These are phyloP conservation scores for Choristoneura fumiferana DNA, from an alignment of 1,140 invertebrate genomes.

Conservation along the genomic window DNA sequence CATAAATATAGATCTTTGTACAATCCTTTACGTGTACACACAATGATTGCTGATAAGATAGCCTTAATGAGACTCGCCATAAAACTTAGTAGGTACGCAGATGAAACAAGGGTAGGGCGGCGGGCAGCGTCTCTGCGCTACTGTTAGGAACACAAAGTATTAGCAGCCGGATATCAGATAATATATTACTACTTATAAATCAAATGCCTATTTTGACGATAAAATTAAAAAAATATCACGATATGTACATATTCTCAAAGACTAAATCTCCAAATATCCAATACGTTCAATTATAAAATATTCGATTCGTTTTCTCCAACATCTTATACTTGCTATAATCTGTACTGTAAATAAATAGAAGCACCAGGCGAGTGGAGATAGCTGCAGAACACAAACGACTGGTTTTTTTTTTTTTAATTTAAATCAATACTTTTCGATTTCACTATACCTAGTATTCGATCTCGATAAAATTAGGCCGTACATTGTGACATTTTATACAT, in stretches of 20 bases:
- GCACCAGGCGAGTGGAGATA: slow-evolving; percentile 7
- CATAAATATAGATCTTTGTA: slow-evolving; percentile 77
- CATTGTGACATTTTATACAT: slow-evolving; percentile 24
- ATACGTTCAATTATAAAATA: slow-evolving; percentile 32
- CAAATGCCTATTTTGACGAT: slow-evolving; percentile 58
- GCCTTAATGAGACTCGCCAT: slow-evolving; percentile 47
- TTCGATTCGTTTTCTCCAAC: slow-evolving; percentile 6
- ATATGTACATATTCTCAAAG: slow-evolving; percentile 70
- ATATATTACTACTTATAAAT: slow-evolving; percentile 62
- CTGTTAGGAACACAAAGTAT: slow-evolving; percentile 41
- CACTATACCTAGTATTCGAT: slow-evolving; percentile 12
- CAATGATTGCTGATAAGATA: slow-evolving; percentile 47
- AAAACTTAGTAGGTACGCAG: slow-evolving; percentile 21
- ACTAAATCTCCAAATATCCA: slow-evolving; percentile 54
- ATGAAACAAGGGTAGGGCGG: neutral
- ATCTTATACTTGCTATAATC: slow-evolving; percentile 4
- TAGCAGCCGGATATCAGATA: slow-evolving; percentile 44
- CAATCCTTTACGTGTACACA: slow-evolving; percentile 65
- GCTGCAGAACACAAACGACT: neutral
- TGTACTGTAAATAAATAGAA: slow-evolving; percentile 14
- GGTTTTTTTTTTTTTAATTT: no score
- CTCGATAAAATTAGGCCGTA: slow-evolving; percentile 28
- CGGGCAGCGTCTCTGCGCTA: slow-evolving; percentile 20
- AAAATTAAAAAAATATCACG: slow-evolving; percentile 76
- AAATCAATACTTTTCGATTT: slow-evolving; percentile 12